Base-by-base conservation (phyloP, 2,888 invertebrate genomes). In the Quadroppia sp. region DNA sequence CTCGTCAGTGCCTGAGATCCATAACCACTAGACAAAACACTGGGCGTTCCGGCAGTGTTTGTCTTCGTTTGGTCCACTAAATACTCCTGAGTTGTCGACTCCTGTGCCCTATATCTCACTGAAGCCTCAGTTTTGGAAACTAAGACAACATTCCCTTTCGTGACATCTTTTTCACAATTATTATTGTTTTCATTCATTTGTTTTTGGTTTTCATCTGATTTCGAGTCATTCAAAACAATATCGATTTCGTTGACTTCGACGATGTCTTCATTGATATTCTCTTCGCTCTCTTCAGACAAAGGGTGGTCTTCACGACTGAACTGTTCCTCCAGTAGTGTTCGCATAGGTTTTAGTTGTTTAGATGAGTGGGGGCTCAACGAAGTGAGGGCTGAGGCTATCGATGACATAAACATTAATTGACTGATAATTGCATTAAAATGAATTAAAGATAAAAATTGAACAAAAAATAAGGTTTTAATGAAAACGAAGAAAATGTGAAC, bases 341-440 rank as follows among this genome's bases (percentile, higher is more conserved):
- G 92, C 93, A 95, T 93, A 67, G 94, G 88, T 80, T 92, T 86
- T 64, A 91, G 89, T 79, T 92, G 83, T 84, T 94, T 94, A 77
- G 89, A 87, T 79, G 90, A 89, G 73, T 86, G 84, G 7, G 84
- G 83, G 78, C 91, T 94, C 59, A 91, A 89, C 83, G 77, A 86
- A 82, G 79, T 78, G 76, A 81, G 79, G 28, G 81, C 79, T 42
- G 80, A 75, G n/a, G 79, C 80, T 79, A 64, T 56, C 9, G 36
- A 45, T 13, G 2, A 45, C 45, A 45, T 4, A 36, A 36, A 45
- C 17, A 45, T 15, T 45, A 6, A 45, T 11, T 45, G 11, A 36
- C 36, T 36, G 11, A 36, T 7, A 36, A 4, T 36, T 36, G n/a
- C n/a, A n/a, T n/a, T 36, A 7, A 36, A 36, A 36, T 4, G 6